Conservation (phyloP, 2,113 vertebrate species). For the Sterna hirundo region DNA sequence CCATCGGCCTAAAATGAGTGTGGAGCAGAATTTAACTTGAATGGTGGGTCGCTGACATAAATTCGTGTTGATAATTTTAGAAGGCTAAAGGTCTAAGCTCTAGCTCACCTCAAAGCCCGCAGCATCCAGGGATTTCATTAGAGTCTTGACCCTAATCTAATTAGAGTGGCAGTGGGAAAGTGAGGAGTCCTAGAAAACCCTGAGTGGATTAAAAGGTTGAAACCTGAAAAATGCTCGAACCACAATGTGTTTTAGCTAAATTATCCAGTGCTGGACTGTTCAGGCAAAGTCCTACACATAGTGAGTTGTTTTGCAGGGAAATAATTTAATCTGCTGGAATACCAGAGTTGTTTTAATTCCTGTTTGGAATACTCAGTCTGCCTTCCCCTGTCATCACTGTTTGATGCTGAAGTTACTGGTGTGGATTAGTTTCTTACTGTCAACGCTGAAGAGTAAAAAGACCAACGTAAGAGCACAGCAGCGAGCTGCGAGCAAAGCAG, state of each 20-base stretch:
- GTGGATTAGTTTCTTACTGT: background rate
- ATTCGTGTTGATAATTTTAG: background rate
- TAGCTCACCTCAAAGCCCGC: background rate
- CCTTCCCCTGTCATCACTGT: background rate
- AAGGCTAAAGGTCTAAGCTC: conserved; percentile 1
- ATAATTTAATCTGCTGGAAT: background rate
- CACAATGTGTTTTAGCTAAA: background rate
- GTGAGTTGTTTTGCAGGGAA: background rate
- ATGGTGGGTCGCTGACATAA: background rate
- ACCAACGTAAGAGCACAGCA: rapidly evolving
- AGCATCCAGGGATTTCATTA: background rate
- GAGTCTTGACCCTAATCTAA: background rate
- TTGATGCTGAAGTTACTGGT: background rate
- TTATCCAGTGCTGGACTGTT: background rate
- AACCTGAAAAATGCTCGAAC: background rate
- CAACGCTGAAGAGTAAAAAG: background rate
- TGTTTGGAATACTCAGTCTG: background rate
- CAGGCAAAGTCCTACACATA: rapidly evolving
- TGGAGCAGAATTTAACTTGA: background rate
- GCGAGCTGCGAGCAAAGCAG: background rate
- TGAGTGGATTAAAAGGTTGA: conserved; percentile 29
- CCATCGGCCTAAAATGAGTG: rapidly evolving
- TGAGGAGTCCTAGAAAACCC: conserved; percentile 12
- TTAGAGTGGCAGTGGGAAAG: conserved; percentile 7
- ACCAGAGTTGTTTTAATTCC: background rate